phyloP scores from a whole-genome alignment of 2,888 invertebrate genomes.

The Suillia variegata region DNA sequence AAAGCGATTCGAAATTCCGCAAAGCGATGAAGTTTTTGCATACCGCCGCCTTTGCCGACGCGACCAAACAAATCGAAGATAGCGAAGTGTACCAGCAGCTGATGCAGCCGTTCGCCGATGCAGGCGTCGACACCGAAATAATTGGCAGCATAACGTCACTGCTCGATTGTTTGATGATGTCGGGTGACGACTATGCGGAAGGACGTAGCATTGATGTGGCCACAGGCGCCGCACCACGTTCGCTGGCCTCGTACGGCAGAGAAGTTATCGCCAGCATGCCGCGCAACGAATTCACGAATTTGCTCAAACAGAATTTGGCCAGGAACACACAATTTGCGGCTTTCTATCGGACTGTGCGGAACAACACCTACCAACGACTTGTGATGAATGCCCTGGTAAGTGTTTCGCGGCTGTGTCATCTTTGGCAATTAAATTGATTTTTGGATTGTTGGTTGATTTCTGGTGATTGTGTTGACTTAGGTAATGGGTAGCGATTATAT shows the following conservation, averaged over 20 bases:
- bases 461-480: too few relatives aligned
- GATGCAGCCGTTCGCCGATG: slow-evolving; percentile 4
- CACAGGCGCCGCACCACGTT: neutral
- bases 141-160: slow-evolving; percentile 11
- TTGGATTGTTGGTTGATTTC: too few relatives aligned
- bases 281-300: neutral
- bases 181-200: too few relatives aligned
- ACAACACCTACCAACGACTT: neutral
- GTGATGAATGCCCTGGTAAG: slow-evolving; percentile 5
- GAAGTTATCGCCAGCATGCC: slow-evolving; percentile 11
- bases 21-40: slow-evolving; percentile 13
- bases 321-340: slow-evolving; percentile 5
- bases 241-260: neutral
- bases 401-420: too few relatives aligned
- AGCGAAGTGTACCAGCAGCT: neutral
- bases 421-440: too few relatives aligned
- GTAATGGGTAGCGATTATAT: too few relatives aligned
- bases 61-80: slow-evolving; percentile 12
- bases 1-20: slow-evolving; percentile 1
- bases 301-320: neutral
- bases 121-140: slow-evolving; percentile 8
- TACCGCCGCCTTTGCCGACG: slow-evolving; percentile 6
- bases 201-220: too few relatives aligned
- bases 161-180: slow-evolving; percentile 13
- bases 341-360: slow-evolving; percentile 10